phyloP scores from a whole-genome alignment of 1,140 invertebrate species.

The Metaphire vulgaris region DNA sequence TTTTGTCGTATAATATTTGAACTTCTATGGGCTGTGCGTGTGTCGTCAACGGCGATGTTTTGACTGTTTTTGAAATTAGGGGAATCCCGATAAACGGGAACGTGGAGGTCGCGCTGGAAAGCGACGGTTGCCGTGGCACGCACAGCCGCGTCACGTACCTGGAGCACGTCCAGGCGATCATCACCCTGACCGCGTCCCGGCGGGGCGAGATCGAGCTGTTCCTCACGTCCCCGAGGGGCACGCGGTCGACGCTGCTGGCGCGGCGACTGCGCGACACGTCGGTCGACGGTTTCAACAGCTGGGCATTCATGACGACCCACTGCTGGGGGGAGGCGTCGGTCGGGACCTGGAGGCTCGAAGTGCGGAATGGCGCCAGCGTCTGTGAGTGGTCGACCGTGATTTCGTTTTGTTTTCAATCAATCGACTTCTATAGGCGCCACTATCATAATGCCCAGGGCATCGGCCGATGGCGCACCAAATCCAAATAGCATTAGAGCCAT shows the following conservation, averaged over 20 bases:
- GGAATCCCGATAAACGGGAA: constrained; percentile 41
- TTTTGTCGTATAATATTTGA: too few relatives aligned
- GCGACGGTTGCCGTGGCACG: constrained; percentile 68
- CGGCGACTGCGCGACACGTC: constrained; percentile 84
- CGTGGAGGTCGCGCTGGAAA: constrained; percentile 39
- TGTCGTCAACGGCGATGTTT: too few relatives aligned
- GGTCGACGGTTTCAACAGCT: constrained; percentile 94
- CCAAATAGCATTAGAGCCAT: too few relatives aligned
- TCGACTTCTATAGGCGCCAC: not conserved
- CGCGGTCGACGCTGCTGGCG: constrained; percentile 62
- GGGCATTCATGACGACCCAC: constrained; percentile 99
- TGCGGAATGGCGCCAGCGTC: constrained; percentile 10
- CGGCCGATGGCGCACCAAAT: too few relatives aligned
- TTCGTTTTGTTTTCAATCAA: not conserved
- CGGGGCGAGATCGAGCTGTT: constrained; percentile 59
- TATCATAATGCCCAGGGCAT: too few relatives aligned
- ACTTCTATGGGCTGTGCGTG: too few relatives aligned
- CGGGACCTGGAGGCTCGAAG: constrained; percentile 69
- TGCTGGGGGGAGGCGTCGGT: constrained; percentile 97
- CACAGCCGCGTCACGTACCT: constrained; percentile 88
- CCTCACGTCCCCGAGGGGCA: constrained; percentile 20
- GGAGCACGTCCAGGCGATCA: constrained; percentile 95
- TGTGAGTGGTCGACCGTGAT: constrained; percentile 8
- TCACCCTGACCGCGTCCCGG: constrained; percentile 77
- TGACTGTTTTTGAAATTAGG: too few relatives aligned